phyloP scores from a whole-genome alignment of 2,113 vertebrate species.

The Chloebia gouldiae region DNA sequence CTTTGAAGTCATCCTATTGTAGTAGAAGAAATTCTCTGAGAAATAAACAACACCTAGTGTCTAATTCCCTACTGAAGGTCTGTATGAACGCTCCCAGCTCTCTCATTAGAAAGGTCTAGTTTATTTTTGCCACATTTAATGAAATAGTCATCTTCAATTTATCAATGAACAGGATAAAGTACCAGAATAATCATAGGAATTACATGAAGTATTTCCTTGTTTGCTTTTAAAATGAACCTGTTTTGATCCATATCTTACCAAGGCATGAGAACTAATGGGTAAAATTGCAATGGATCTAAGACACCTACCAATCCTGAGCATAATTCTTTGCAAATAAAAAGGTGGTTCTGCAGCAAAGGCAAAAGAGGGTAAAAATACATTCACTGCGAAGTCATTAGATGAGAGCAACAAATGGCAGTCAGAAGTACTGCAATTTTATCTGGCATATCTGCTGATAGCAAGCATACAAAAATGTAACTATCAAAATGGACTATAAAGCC shows the following conservation, averaged over 20 bases:
- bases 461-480: background rate
- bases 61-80: background rate
- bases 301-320: background rate
- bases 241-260: background rate
- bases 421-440: background rate
- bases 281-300: background rate
- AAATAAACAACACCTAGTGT: background rate
- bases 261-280: background rate
- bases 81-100: background rate
- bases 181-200: background rate
- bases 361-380: background rate
- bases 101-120: background rate
- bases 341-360: background rate
- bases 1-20: background rate
- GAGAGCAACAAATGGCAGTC: background rate
- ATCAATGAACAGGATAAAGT: background rate
- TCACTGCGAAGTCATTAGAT: background rate
- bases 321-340: background rate
- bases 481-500: background rate
- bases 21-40: background rate
- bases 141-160: background rate
- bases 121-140: background rate
- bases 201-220: background rate
- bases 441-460: background rate
- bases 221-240: background rate